Percentiles rank a stretch among this genome's conserved stretches.
Conservation (phyloP, 2,888 invertebrate species). For the Lamellibrachia satsuma region DNA sequence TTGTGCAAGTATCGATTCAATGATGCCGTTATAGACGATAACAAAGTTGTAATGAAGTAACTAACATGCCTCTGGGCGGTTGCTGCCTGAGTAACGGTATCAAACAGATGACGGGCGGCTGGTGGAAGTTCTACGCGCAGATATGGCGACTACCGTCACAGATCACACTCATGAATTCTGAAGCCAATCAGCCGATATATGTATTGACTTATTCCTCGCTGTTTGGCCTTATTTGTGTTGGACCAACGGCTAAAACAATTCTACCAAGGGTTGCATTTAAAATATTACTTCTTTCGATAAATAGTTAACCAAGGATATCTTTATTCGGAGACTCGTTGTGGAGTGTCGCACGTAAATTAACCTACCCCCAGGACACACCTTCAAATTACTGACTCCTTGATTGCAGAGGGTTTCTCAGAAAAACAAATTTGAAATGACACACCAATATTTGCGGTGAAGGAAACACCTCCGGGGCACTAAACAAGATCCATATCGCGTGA, state of each 20-base stretch:
- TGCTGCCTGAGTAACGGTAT: not conserved
- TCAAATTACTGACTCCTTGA: no score
- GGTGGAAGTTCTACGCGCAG: not conserved
- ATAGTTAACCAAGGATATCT: no score
- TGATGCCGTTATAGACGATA: not conserved
- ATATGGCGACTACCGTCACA: not conserved
- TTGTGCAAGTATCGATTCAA: not conserved
- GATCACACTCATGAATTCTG: not conserved
- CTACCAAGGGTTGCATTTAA: no score
- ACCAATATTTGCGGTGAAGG: not conserved
- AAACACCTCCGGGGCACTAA: not conserved
- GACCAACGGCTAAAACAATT: no score
- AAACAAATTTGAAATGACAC: not conserved
- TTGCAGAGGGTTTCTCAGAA: not conserved
- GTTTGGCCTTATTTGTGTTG: no score
- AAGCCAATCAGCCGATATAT: no score
- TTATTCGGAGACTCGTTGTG: no score
- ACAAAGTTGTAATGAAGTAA: not conserved
- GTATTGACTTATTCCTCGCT: no score
- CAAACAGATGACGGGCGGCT: not conserved
- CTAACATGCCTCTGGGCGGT: not conserved
- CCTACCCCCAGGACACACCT: not conserved
- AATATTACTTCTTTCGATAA: no score
- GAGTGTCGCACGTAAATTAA: not conserved
- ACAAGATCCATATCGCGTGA: not conserved